Evolutionary conservation across 2,797 vertebrate genomes (phyloP).

Genomic region (Xiphophorus birchmanni): DNA sequence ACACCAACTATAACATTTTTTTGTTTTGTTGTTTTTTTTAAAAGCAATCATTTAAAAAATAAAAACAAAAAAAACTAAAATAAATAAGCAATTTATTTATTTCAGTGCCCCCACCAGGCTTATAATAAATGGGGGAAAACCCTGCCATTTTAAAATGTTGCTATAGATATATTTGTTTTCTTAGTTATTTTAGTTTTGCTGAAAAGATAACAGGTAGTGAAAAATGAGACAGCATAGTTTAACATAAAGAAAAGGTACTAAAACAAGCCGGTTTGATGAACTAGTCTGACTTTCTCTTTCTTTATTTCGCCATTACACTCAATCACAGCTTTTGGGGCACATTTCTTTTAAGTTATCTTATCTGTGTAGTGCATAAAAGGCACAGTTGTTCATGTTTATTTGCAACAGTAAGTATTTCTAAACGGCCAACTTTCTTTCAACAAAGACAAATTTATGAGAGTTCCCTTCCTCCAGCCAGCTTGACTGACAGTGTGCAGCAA

Average conservation of each 20-base stretch:
- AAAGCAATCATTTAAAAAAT: too few relatives aligned
- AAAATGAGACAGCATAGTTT: not conserved
- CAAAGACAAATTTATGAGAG: not conserved
- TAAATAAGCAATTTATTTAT: too few relatives aligned
- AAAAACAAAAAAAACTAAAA: too few relatives aligned
- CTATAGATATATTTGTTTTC: not conserved
- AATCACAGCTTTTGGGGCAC: not conserved
- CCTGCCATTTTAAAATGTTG: too few relatives aligned
- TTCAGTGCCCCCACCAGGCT: too few relatives aligned
- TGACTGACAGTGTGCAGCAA: slow-evolving; percentile 7
- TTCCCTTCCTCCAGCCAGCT: not conserved
- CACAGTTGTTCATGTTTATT: not conserved
- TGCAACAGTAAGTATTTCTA: not conserved
- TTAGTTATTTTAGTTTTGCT: not conserved
- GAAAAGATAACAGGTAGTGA: not conserved
- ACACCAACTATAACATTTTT: too few relatives aligned
- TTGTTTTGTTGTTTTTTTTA: too few relatives aligned
- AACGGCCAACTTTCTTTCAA: not conserved
- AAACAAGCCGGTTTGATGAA: not conserved
- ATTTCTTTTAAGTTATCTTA: not conserved
- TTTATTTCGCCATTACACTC: not conserved
- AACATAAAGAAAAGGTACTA: not conserved
- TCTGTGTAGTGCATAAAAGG: not conserved
- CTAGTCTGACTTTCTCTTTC: not conserved
- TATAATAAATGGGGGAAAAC: too few relatives aligned